phyloP scores from a whole-genome alignment of 2,888 invertebrate genomes.

The Torymus texanus region DNA sequence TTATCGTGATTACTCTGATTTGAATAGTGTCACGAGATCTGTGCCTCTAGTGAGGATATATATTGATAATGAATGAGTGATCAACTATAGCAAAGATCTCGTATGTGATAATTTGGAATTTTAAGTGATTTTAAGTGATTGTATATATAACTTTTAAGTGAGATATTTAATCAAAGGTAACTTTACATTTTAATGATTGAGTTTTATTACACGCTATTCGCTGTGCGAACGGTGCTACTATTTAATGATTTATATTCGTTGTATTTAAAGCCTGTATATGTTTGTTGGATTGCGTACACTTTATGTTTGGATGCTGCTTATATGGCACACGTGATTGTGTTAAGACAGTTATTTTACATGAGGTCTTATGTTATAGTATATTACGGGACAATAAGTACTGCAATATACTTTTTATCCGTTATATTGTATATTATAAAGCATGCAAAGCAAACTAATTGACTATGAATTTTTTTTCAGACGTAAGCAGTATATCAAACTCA shows the following conservation, averaged over 20 bases:
- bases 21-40: conserved; percentile 39
- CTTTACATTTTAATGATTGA: conserved; percentile 14
- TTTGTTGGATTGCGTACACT: conserved; percentile 62
- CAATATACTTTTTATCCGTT: conserved; percentile 42
- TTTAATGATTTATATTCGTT: conserved; percentile 2
- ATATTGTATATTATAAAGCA: conserved; percentile 41
- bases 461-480: conserved; percentile 37
- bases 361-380: conserved; percentile 23
- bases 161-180: too few relatives aligned
- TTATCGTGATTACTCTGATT: conserved; percentile 23
- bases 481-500: neutral
- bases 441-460: conserved; percentile 54
- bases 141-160: too few relatives aligned
- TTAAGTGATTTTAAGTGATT: neutral
- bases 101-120: conserved; percentile 5
- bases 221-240: conserved; percentile 32
- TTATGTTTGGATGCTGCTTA: conserved; percentile 55
- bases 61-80: neutral
- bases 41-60: conserved; percentile 39
- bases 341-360: conserved; percentile 44
- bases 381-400: conserved; percentile 40
- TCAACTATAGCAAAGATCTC: conserved; percentile 36
- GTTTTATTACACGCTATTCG: conserved; percentile 33
- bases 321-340: conserved; percentile 49
- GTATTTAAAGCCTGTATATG: conserved; percentile 73